Conservation (phyloP, 2,797 vertebrate species). For the Graptemys geographica region DNA sequence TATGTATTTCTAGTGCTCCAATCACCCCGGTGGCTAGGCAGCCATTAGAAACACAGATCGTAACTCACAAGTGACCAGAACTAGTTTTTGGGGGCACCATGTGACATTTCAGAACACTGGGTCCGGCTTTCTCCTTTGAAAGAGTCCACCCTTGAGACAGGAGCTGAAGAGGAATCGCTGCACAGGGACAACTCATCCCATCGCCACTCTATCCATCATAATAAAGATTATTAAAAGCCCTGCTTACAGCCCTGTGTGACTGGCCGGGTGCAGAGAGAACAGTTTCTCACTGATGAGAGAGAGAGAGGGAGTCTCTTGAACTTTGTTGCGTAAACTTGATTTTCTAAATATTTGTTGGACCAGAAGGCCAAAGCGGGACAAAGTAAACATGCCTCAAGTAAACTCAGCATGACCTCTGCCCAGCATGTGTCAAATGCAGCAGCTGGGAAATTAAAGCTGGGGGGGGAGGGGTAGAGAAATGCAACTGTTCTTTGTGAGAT, state of each 20-base stretch:
- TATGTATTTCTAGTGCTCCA: neutral
- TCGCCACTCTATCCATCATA: slow-evolving; percentile 31
- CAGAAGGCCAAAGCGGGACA: slow-evolving; percentile 68
- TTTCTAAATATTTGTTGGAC: slow-evolving; percentile 75
- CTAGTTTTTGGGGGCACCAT: neutral
- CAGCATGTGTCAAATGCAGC: neutral
- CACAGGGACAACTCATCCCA: slow-evolving; percentile 48
- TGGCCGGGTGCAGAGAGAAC: neutral
- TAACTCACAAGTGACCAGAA: slow-evolving; percentile 30
- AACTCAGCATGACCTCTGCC: slow-evolving; percentile 68
- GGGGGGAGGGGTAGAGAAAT: slow-evolving; percentile 9
- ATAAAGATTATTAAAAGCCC: slow-evolving; percentile 73
- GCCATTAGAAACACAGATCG: slow-evolving; percentile 31
- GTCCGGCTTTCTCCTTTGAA: slow-evolving; percentile 41
- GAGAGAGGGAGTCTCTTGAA: slow-evolving; percentile 10
- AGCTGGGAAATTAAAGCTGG: neutral
- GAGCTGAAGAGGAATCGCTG: slow-evolving; percentile 16
- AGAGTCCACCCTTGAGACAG: neutral
- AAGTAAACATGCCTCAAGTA: slow-evolving; percentile 63
- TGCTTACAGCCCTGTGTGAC: slow-evolving; percentile 35
- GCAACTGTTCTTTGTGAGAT: neutral
- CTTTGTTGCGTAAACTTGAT: slow-evolving; percentile 57
- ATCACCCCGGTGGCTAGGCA: neutral
- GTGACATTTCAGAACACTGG: slow-evolving; percentile 43
- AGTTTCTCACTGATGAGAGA: neutral